These are phyloP conservation scores for Ceyx melanurus DNA, from an alignment of 2,113 vertebrate genomes.

Conservation along the genomic window DNA sequence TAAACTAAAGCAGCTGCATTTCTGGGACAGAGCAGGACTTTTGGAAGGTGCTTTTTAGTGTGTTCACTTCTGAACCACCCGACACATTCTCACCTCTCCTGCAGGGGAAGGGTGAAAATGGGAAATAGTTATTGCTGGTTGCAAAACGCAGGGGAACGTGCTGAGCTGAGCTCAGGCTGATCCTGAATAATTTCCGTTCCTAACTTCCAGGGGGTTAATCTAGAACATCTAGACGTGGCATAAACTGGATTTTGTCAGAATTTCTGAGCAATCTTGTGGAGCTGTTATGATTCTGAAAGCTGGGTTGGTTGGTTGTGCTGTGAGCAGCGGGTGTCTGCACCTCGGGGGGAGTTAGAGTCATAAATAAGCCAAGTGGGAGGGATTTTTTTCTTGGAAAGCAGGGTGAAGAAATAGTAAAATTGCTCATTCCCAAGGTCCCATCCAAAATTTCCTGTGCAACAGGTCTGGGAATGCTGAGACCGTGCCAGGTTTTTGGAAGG, in stretches of 20 bases:
- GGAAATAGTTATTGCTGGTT: neutral
- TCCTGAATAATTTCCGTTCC: neutral
- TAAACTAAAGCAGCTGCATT: neutral
- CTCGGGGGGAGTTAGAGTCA: rapidly evolving
- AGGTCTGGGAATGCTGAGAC: neutral
- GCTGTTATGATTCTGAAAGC: neutral
- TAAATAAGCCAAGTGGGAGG: too few relatives aligned
- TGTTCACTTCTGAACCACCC: neutral
- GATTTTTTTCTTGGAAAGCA: neutral
- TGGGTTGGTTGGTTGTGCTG: rapidly evolving
- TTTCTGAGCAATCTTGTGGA: neutral
- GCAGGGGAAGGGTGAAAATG: neutral
- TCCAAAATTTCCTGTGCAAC: neutral
- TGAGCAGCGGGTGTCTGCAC: too few relatives aligned
- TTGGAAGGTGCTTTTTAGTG: too few relatives aligned
- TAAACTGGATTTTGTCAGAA: neutral
- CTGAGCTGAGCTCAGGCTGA: neutral
- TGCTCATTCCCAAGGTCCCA: neutral
- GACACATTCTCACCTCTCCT: neutral
- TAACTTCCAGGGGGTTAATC: neutral
- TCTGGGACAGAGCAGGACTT: neutral
- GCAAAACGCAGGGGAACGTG: neutral
- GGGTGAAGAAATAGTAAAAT: rapidly evolving
- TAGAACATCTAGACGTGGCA: too few relatives aligned
- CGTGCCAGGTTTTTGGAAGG: neutral